A percentile compares a stretch with the other conserved stretches of the same genome.
Conservation (phyloP, 1,140 invertebrate genomes). For the Globodera ellingtonae region DNA sequence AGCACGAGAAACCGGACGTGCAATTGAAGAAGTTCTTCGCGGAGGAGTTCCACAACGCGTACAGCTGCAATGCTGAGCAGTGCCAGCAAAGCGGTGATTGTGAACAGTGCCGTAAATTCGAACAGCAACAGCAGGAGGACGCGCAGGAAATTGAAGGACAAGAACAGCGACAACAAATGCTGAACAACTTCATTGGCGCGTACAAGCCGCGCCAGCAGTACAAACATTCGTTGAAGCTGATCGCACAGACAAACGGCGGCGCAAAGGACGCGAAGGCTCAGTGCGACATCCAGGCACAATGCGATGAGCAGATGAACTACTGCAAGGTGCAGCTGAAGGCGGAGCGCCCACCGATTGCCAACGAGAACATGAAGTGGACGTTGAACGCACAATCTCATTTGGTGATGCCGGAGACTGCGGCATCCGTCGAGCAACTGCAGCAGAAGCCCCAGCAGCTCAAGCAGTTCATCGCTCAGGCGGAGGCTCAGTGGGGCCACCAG, state of each 20-base stretch:
- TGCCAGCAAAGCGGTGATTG: conserved; percentile 3
- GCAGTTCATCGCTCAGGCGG: conserved; percentile 30
- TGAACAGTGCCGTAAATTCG: conserved; percentile 7
- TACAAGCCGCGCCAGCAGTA: conserved; percentile 34
- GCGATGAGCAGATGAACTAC: conserved; percentile 34
- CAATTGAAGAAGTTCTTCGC: conserved; percentile 38
- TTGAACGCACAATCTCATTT: conserved; percentile 32
- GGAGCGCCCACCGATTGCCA: conserved; percentile 27
- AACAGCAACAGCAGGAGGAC: conserved; percentile 25
- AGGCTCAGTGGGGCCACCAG: conserved; percentile 39
- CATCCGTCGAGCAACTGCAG: conserved; percentile 22
- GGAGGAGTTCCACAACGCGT: conserved; percentile 21
- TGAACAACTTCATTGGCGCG: conserved; percentile 25
- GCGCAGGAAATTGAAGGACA: conserved; percentile 35
- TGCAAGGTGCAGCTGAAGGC: conserved; percentile 34
- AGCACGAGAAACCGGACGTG: conserved; percentile 2
- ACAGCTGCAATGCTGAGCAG: neutral
- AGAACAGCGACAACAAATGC: conserved; percentile 10
- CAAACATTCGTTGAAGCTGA: conserved; percentile 33
- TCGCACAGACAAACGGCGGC: conserved; percentile 27
- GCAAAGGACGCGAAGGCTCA: conserved; percentile 25
- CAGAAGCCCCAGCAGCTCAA: conserved; percentile 5
- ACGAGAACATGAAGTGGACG: conserved; percentile 26
- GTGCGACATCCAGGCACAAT: conserved; percentile 35
- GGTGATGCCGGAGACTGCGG: conserved; percentile 29